Evolutionary conservation across 2,113 vertebrate genomes (phyloP).

Genomic region (Thamnaconus septentrionalis): DNA sequence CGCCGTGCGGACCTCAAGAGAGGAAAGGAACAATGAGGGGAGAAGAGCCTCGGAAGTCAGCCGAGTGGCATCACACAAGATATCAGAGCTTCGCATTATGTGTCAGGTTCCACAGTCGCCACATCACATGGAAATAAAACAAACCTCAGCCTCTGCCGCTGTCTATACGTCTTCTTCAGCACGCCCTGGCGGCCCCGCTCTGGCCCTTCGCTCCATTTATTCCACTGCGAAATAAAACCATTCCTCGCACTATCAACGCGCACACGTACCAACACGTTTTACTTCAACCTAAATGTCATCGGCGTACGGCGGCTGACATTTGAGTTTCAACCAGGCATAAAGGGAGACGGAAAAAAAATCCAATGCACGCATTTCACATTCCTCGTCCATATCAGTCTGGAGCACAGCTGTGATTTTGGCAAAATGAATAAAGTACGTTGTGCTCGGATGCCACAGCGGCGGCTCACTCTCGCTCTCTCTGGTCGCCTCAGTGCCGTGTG

Average conservation of each 20-base stretch:
- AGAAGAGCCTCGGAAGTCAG: too few relatives aligned
- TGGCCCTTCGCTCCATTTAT: background rate
- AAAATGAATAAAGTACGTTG: background rate
- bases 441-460: background rate
- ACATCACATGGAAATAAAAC: background rate
- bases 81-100: too few relatives aligned
- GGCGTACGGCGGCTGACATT: slow-evolving; percentile 1
- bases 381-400: background rate
- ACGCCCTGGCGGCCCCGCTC: background rate
- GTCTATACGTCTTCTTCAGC: background rate
- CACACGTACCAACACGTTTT: slow-evolving; percentile 2
- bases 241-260: background rate
- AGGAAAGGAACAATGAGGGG: slow-evolving; percentile 6
- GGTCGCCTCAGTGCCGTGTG: background rate
- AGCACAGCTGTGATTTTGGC: background rate
- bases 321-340: background rate
- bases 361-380: slow-evolving; percentile 5
- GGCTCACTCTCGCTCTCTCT: background rate
- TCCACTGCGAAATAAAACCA: slow-evolving; percentile 1
- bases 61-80: too few relatives aligned
- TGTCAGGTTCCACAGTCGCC: too few relatives aligned
- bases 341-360: background rate
- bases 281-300: slow-evolving; percentile 9
- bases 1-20: slow-evolving; percentile 36
- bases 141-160: too few relatives aligned